phyloP scores from a whole-genome alignment of 2,888 invertebrate genomes.

The Calephelis perditalis region DNA sequence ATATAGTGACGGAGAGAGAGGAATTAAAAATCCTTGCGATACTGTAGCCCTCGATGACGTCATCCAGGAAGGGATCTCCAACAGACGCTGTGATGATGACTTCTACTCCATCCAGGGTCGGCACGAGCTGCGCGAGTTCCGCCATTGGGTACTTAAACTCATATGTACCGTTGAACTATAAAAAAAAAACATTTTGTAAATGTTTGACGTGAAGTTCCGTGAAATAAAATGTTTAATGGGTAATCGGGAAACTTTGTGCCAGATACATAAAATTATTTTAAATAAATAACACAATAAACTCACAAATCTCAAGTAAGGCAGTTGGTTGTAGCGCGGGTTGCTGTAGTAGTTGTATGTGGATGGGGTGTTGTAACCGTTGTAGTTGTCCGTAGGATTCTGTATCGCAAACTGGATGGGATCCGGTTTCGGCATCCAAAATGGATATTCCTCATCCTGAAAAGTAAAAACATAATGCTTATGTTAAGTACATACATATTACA shows the following conservation, averaged over 20 bases:
- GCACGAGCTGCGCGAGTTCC: conserved; percentile 83
- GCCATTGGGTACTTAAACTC: conserved; percentile 91
- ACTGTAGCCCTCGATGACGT: conserved; percentile 91
- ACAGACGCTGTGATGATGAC: conserved; percentile 90
- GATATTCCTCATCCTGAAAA: conserved; percentile 84
- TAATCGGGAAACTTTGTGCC: too few species aligned
- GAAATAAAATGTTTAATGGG: too few species aligned
- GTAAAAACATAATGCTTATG: conserved; percentile 33
- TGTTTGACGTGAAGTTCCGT: too few species aligned
- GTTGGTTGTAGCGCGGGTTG: conserved; percentile 65
- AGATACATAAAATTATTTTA: too few species aligned
- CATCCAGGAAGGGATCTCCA: conserved; percentile 91
- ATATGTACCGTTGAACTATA: conserved; percentile 91
- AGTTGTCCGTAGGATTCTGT: conserved; percentile 39
- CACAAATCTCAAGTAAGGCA: conserved; percentile 86
- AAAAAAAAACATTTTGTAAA: neutral
- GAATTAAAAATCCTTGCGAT: conserved; percentile 93
- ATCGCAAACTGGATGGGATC: conserved; percentile 69
- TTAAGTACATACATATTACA: neutral
- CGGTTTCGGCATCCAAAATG: conserved; percentile 87
- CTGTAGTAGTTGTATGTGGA: conserved; percentile 48
- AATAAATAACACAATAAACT: conserved; percentile 44
- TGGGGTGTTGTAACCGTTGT: conserved; percentile 47
- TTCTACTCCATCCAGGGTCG: conserved; percentile 86
- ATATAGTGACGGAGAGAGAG: conserved; percentile 87